Percentiles rank a stretch among this genome's conserved stretches.
These are phyloP conservation scores for Allophyes oxyacanthae DNA, from an alignment of 2,888 invertebrate genomes.

Conservation along the genomic window DNA sequence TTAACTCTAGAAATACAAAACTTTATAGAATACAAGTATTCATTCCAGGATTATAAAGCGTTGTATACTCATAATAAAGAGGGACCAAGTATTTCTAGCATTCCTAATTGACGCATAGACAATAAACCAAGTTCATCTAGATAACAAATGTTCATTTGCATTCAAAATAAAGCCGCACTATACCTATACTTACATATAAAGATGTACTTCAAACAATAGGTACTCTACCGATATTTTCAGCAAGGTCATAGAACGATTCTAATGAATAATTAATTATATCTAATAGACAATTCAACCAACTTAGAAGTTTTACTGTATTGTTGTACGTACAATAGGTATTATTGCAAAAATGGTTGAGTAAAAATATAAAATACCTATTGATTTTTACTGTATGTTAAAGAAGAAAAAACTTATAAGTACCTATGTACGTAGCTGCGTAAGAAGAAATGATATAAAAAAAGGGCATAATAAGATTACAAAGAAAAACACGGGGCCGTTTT, in stretches of 20 bases:
- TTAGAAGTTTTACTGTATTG: constrained; percentile 11
- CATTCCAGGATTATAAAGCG: background rate
- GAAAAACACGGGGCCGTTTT: too few species aligned
- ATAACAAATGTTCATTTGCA: constrained; percentile 58
- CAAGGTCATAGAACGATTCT: constrained; percentile 46
- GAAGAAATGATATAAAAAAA: too few species aligned
- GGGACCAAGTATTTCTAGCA: constrained; percentile 12
- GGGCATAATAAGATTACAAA: too few species aligned
- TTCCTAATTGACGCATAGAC: constrained; percentile 45
- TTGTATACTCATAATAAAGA: background rate
- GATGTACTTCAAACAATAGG: constrained; percentile 49
- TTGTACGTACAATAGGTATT: constrained; percentile 1
- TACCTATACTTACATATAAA: constrained; percentile 31
- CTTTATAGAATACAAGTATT: background rate
- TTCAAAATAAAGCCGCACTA: constrained; percentile 46
- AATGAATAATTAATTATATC: constrained; percentile 21
- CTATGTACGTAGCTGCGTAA: too few species aligned
- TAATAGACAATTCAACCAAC: constrained; percentile 31
- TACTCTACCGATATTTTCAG: constrained; percentile 52
- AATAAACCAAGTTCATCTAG: constrained; percentile 56
- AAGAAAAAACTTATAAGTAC: too few species aligned
- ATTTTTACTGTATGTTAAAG: too few species aligned
- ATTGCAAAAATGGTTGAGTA: background rate
- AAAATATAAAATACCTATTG: background rate
- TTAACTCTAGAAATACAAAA: background rate